Percentiles rank a stretch among this genome's conserved stretches.
Conservation (phyloP, 1,140 invertebrate species). For the Aphelinus atriplicis region DNA sequence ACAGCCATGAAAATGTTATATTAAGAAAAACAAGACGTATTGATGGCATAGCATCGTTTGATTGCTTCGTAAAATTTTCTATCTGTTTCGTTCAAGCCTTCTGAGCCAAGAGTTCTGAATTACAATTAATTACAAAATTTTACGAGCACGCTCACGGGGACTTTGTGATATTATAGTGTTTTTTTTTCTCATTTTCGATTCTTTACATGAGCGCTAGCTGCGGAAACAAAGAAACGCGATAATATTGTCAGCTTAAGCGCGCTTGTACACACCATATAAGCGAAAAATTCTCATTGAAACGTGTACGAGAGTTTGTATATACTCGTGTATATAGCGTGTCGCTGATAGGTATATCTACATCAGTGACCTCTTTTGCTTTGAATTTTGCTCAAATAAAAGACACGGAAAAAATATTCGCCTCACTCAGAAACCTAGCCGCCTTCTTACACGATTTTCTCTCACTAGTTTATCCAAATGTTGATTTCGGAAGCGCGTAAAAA, state of each 20-base stretch:
- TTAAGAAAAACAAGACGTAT: too few relatives aligned
- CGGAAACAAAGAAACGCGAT: conserved; percentile 4
- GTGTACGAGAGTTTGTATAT: neutral
- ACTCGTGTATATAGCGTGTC: too few relatives aligned
- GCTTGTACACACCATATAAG: conserved; percentile 2
- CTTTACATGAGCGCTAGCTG: conserved; percentile 6
- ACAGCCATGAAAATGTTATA: too few relatives aligned
- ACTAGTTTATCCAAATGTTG: neutral
- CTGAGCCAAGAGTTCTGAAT: neutral
- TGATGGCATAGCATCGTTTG: conserved; percentile 1
- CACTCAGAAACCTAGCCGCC: too few relatives aligned
- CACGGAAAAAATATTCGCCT: too few relatives aligned
- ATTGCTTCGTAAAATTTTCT: conserved; percentile 1
- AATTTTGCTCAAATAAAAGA: neutral
- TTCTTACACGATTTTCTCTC: neutral
- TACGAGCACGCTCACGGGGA: conserved; percentile 9
- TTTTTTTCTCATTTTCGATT: neutral
- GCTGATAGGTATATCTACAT: neutral
- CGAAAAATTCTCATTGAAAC: conserved; percentile 18
- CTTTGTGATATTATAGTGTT: neutral
- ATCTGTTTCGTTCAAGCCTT: neutral
- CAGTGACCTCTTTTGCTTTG: neutral
- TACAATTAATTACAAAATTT: conserved; percentile 13
- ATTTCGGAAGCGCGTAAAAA: conserved; percentile 18
- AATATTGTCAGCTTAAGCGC: conserved; percentile 16